Conservation (phyloP, 2,888 invertebrate genomes). For the Scaptomyza flava region DNA sequence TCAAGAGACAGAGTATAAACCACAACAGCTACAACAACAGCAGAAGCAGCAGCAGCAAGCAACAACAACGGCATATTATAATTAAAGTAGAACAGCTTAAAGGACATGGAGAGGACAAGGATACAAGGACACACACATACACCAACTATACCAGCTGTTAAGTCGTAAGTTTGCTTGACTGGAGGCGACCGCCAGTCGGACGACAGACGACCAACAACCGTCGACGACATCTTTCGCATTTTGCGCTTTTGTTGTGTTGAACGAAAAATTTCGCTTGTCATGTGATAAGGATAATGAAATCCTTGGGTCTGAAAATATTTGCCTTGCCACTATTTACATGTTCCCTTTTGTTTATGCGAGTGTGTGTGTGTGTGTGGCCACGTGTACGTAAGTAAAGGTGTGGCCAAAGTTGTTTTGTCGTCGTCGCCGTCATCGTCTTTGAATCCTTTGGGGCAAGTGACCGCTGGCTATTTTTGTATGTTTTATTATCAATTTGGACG, state of each 20-base stretch:
- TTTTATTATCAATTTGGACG: constrained; percentile 75
- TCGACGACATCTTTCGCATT: constrained; percentile 70
- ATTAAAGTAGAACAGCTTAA: constrained; percentile 81
- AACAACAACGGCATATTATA: constrained; percentile 62
- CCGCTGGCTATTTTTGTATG: constrained; percentile 31
- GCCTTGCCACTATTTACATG: constrained; percentile 67
- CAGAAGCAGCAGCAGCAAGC: constrained; percentile 9
- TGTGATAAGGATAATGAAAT: constrained; percentile 83
- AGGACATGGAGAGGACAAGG: constrained; percentile 64
- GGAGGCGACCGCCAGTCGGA: constrained; percentile 53
- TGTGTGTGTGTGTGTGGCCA: constrained; percentile 30
- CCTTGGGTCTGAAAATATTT: constrained; percentile 82
- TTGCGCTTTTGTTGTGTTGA: constrained; percentile 53
- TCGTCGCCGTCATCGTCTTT: constrained; percentile 52
- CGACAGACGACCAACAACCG: constrained; percentile 30
- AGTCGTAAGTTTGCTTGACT: constrained; percentile 45
- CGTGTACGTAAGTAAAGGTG: constrained; percentile 75
- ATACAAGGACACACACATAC: constrained; percentile 24
- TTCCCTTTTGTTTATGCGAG: not conserved
- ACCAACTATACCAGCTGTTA: constrained; percentile 13
- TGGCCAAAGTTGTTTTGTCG: constrained; percentile 62
- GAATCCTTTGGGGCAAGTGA: constrained; percentile 61
- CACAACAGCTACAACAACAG: constrained; percentile 28
- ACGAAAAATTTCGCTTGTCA: constrained; percentile 65
- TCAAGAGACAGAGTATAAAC: constrained; percentile 74